Base-by-base conservation (phyloP, 2,113 vertebrate species). In the Otolemur garnettii region DNA sequence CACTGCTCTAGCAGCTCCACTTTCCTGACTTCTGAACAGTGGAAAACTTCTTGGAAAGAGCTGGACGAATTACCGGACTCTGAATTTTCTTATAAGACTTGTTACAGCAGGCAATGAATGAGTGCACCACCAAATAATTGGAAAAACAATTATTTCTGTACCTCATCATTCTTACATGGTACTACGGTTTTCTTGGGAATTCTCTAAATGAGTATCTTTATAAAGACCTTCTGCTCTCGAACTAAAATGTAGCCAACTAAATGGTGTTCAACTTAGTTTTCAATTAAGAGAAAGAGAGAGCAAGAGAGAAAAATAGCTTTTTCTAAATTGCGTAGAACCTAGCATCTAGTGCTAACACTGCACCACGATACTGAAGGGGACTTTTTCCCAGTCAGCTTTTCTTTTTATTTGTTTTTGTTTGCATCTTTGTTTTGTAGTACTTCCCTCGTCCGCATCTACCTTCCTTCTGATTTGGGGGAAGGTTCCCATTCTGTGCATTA, bases 161-260 rank as follows among this genome's bases (percentile, higher is more conserved):
- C 9, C 10, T 86, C 14, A 53, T 79, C 93, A 75, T 90, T 86
- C 59, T 74, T 57, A 74, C 11, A 30, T 55, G 80, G n/a, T 53
- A 64, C n/a, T 74, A 60, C 9, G 12, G 57, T 50, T 87, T 80
- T 83, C 57, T 85, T 72, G 86, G 81, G 68, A 89, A 75, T 72
- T 94, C 75, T 93, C 74, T 79, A 71, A 55, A 33, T 79, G 2
- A 78, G 19, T 59, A 66, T 60, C 78, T 90, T 93, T 92, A 30
- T 22, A 72, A 90, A 83, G 22, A 84, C 13, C 14, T 33, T 90
- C 28, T 19, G 86, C 7, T 88, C 64, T 24, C n/a, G 24, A 87
- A 69, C 85, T 83, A 93, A 86, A 90, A 79, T 87, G 50, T 71
- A 90, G 59, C 60, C 42, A 84, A 21, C 1, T 50, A 87, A 83